These are phyloP conservation scores for Drosophila pseudotalamancana DNA, from an alignment of 2,888 invertebrate species.

Conservation along the genomic window DNA sequence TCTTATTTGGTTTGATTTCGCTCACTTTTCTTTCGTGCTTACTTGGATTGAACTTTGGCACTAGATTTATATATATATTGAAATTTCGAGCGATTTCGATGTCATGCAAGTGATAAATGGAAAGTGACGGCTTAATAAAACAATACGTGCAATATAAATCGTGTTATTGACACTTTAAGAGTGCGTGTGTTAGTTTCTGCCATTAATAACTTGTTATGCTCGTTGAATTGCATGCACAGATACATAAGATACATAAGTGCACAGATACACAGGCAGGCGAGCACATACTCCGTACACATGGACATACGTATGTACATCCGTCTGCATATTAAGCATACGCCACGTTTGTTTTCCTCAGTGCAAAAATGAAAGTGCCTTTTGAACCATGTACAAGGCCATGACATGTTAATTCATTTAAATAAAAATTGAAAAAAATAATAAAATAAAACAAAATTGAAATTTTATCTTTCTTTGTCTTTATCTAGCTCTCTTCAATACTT, in stretches of 20 bases:
- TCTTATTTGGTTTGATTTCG: slow-evolving; percentile 27
- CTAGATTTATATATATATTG: slow-evolving; percentile 33
- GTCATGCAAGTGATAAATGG: slow-evolving; percentile 41
- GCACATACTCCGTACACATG: neutral
- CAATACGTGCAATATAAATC: slow-evolving; percentile 35
- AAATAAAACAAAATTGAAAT: no score
- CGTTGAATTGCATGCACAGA: slow-evolving; percentile 34
- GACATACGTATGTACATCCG: slow-evolving; percentile 32
- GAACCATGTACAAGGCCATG: slow-evolving; percentile 58
- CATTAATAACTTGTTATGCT: slow-evolving; percentile 57
- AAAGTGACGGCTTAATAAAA: slow-evolving; percentile 45
- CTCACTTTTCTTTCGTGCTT: slow-evolving; percentile 27
- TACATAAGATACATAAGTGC: neutral
- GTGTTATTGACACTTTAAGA: slow-evolving; percentile 53
- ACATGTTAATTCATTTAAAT: slow-evolving; percentile 37
- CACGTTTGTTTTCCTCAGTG: slow-evolving; percentile 40
- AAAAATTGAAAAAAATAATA: slow-evolving; percentile 28
- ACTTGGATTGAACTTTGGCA: slow-evolving; percentile 49
- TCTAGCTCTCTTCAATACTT: neutral
- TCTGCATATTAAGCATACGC: slow-evolving; percentile 51
- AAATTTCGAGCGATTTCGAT: slow-evolving; percentile 47
- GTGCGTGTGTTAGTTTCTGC: slow-evolving; percentile 32
- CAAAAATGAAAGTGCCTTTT: slow-evolving; percentile 62
- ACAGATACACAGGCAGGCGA: neutral
- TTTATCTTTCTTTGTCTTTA: slow-evolving; percentile 14